Percentiles rank a stretch among this genome's conserved stretches.
These are phyloP conservation scores for Drosophila cardini DNA, from an alignment of 1,140 invertebrate species.

Conservation along the genomic window DNA sequence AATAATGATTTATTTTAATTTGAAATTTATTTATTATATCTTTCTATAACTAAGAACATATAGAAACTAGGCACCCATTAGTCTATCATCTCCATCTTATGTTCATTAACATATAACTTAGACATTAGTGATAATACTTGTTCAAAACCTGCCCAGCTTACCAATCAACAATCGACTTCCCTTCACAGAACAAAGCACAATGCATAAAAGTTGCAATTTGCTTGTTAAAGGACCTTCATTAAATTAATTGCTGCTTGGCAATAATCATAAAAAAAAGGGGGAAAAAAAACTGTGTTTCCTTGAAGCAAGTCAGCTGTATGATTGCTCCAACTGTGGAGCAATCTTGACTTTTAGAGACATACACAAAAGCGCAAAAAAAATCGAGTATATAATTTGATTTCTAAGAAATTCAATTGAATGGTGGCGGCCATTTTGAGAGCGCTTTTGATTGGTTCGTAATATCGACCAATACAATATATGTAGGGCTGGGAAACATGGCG, in stretches of 20 bases:
- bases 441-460: slow-evolving; percentile 84
- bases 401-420: slow-evolving; percentile 76
- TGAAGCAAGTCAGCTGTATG: background rate
- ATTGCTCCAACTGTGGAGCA: background rate
- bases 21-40: no score
- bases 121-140: no score
- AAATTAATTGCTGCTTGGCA: background rate
- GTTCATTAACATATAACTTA: no score
- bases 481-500: slow-evolving; percentile 1
- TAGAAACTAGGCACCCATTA: no score
- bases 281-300: background rate
- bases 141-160: no score
- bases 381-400: slow-evolving; percentile 50
- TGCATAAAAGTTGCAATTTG: background rate
- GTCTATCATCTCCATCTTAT: no score
- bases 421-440: slow-evolving; percentile 84
- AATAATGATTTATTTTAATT: no score
- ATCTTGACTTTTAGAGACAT: slow-evolving; percentile 1
- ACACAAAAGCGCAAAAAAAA: background rate
- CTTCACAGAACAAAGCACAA: background rate
- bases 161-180: background rate
- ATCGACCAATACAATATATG: slow-evolving; percentile 84
- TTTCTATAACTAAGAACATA: no score
- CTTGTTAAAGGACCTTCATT: slow-evolving; percentile 14
- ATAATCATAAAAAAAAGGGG: background rate